Conservation (phyloP, 2,888 invertebrate species). For the Stenotaenia linearis region DNA sequence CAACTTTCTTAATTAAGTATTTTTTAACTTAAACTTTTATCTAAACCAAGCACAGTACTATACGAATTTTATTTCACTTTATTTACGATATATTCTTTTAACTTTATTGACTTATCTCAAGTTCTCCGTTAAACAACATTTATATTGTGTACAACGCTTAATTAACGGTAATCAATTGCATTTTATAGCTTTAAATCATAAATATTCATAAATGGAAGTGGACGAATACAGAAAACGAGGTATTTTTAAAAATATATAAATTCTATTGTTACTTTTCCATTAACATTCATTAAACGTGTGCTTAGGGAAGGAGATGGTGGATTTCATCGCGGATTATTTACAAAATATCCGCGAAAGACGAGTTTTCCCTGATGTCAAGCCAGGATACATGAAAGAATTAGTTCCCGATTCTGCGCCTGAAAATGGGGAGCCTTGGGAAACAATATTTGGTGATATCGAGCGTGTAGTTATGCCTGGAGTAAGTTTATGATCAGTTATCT, state of each 20-base stretch:
- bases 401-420: conserved; percentile 81
- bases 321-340: conserved; percentile 95
- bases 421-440: conserved; percentile 82
- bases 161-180: not conserved
- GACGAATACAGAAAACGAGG: conserved; percentile 12
- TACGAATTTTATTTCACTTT: no score
- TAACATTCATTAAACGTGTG: not conserved
- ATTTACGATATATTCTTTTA: no score
- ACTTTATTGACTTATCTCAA: no score
- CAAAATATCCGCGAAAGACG: conserved; percentile 80
- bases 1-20: not conserved
- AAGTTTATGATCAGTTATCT: conserved; percentile 43
- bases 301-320: conserved; percentile 93
- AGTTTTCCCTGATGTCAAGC: conserved; percentile 89
- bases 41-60: no score
- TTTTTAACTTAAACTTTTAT: no score
- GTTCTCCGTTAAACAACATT: no score
- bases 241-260: not conserved
- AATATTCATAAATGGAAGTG: not conserved
- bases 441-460: conserved; percentile 87
- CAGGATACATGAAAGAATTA: conserved; percentile 83
- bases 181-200: not conserved
- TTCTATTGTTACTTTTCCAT: not conserved
- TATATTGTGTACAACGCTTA: no score
- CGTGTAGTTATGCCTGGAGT: conserved; percentile 95